Evolutionary conservation across 2,113 vertebrate species (phyloP), one percentile per base, ranked within the genome.

Genomic region (Motacilla alba): DNA sequence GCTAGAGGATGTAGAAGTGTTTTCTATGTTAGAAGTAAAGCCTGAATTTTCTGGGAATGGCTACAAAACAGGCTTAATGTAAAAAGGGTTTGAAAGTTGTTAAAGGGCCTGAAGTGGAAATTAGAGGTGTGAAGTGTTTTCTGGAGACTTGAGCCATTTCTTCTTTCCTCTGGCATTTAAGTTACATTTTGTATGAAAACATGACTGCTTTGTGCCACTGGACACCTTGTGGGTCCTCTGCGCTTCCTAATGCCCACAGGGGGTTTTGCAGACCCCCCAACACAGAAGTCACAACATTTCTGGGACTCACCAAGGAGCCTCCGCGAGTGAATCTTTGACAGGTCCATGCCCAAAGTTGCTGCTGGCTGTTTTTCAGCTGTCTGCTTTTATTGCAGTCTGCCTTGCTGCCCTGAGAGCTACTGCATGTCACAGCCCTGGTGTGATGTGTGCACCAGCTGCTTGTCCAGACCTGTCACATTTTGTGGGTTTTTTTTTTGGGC

Each of bases 281-380:
- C 5, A 3, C 20, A 59, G 43, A 50, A 77, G 9, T 33, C 39
- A 14, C 46, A 73, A 4, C 0, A 1, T 86, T 83, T 26, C 43
- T 78, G 59, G 47, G 39, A 52, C 26, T 47, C 44, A 58, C 49
- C 46, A 53, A 79, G 77, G 75, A 77, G 31, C 24, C 30, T 83
- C 70, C 50, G 55, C 4, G 8, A 87, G 73, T 2, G 5, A 8
- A 8, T 83, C 79, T 83, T 55, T 88, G 94, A 77, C 67, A 94
- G 75, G 30, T 74, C 76, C 33, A 1, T 33, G 70, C 72, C 68
- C 62, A 12, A 86, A 92, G 72, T 74, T 77, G 95, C 86, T 74
- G 22, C 67, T 1, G 53, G 72, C 75, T 92, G 63, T 85, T 95
- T 95, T 93, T 77, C 79, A 93, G 76, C 83, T 88, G 88, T 76